Conservation (phyloP, 2,113 vertebrate species). For the Eulacestoma nigropectus region DNA sequence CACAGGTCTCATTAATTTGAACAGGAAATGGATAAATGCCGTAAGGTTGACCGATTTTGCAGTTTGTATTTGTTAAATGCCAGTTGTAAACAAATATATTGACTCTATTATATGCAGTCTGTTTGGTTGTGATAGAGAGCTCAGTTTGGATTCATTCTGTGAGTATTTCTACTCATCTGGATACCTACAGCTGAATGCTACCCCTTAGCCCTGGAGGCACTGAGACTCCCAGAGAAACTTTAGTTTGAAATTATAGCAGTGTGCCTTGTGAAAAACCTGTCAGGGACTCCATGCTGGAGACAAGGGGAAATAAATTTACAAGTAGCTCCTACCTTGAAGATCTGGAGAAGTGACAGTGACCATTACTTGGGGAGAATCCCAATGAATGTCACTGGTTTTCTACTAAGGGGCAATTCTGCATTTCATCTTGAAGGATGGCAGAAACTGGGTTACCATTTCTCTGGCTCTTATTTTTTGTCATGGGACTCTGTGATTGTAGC, state of each 20-base stretch:
- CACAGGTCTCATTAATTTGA: not conserved
- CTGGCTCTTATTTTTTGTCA: not conserved
- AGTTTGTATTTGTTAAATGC: not conserved
- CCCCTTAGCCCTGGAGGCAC: not conserved
- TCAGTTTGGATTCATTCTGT: not conserved
- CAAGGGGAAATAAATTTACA: not conserved
- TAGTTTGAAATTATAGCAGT: not conserved
- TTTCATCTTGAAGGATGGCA: not conserved
- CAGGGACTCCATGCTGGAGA: not conserved
- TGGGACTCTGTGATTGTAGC: not conserved
- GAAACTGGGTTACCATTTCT: not conserved
- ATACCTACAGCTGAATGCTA: not conserved
- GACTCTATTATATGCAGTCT: not conserved
- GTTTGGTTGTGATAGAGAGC: not conserved
- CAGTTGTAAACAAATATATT: not conserved
- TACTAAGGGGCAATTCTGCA: not conserved
- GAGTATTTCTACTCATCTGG: not conserved
- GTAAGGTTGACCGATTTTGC: not conserved
- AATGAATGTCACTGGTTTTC: not conserved
- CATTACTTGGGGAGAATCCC: not conserved
- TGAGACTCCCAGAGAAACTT: not conserved
- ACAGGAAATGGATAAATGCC: not conserved
- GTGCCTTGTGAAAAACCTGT: not conserved
- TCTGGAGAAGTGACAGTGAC: not conserved
- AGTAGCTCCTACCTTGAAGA: not conserved